These are phyloP conservation scores for Macquaria australasica DNA, from an alignment of 2,113 vertebrate species.

Conservation along the genomic window DNA sequence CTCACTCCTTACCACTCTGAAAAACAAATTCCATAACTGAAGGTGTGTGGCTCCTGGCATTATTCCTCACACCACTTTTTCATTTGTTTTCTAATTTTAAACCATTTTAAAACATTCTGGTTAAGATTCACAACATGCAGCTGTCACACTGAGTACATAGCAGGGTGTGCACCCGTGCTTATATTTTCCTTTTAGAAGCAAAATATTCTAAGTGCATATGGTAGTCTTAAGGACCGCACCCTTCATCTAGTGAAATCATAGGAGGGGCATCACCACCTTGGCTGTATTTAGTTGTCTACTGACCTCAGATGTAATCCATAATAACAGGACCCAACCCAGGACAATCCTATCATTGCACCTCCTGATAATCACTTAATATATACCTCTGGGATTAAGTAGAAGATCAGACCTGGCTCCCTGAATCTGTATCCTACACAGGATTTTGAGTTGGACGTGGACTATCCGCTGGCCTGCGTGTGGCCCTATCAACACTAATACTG, in stretches of 20 bases:
- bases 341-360: slow-evolving; percentile 82
- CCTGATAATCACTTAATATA: slow-evolving; percentile 79
- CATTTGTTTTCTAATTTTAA: slow-evolving; percentile 77
- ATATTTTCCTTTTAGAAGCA: slow-evolving; percentile 80
- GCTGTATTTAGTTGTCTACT: slow-evolving; percentile 85
- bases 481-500: slow-evolving; percentile 9
- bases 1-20: slow-evolving; percentile 19
- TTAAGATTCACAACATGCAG: slow-evolving; percentile 80
- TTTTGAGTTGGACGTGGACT: slow-evolving; percentile 42
- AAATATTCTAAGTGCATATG: slow-evolving; percentile 80
- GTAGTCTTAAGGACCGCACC: slow-evolving; percentile 72
- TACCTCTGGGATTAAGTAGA: slow-evolving; percentile 62
- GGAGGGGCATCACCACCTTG: slow-evolving; percentile 81
- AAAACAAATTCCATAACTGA: slow-evolving; percentile 52
- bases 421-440: slow-evolving; percentile 69
- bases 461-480: slow-evolving; percentile 16
- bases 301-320: slow-evolving; percentile 84
- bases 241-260: slow-evolving; percentile 78
- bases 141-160: slow-evolving; percentile 63
- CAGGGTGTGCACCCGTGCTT: slow-evolving; percentile 71
- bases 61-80: slow-evolving; percentile 36
- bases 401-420: slow-evolving; percentile 80
- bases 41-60: slow-evolving; percentile 62
- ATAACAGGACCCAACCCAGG: slow-evolving; percentile 80
- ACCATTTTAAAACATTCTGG: slow-evolving; percentile 76